Percentiles rank a stretch among this genome's conserved stretches.
Evolutionary conservation across 2,113 vertebrate genomes (phyloP).

Genomic region (Eulacestoma nigropectus): DNA sequence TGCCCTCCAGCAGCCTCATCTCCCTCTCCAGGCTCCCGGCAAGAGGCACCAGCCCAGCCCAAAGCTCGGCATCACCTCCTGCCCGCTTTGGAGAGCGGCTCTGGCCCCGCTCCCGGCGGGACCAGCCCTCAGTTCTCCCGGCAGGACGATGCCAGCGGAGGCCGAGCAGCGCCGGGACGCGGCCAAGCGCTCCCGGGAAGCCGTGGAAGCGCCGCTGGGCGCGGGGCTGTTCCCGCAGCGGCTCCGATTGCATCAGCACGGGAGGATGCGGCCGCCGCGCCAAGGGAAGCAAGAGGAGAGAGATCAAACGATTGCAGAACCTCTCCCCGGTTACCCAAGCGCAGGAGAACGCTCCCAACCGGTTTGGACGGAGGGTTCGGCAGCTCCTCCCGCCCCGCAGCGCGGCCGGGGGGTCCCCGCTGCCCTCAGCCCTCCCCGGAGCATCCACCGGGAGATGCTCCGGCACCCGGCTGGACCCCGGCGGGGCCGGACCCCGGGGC

Average conservation of each 20-base stretch:
- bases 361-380: background rate
- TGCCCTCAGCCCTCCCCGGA: background rate
- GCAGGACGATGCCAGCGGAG: background rate
- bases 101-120: accelerated
- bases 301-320: background rate
- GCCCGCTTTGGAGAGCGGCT: background rate
- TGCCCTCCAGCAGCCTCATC: background rate
- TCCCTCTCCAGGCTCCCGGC: background rate
- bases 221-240: background rate
- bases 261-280: slow-evolving; percentile 15
- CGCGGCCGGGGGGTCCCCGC: background rate
- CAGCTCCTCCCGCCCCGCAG: background rate
- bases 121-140: accelerated
- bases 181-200: background rate
- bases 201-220: background rate
- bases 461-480: background rate
- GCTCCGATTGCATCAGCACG: background rate
- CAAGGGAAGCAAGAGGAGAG: slow-evolving; percentile 42
- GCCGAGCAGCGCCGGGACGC: background rate
- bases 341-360: background rate
- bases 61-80: background rate
- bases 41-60: background rate
- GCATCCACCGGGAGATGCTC: background rate
- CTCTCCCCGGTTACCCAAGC: background rate
- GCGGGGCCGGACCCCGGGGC: background rate